Percentiles rank a stretch among this genome's conserved stretches.
Conservation (phyloP, 2,113 vertebrate species). For the Pygoscelis antarcticus region DNA sequence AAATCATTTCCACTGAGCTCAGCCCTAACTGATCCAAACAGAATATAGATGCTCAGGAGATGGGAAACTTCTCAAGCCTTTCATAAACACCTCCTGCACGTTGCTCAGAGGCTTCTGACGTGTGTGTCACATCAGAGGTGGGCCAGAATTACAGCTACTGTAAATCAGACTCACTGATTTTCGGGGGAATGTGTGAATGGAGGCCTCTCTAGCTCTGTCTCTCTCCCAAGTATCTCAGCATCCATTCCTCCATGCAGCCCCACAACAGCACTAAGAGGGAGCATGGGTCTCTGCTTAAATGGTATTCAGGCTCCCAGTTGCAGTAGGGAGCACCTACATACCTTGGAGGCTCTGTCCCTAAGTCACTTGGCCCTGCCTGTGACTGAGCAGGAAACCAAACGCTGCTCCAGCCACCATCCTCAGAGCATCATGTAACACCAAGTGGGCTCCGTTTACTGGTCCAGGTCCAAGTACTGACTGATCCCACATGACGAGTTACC, state of each 20-base stretch:
- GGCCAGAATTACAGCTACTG: background rate
- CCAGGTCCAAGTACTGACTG: background rate
- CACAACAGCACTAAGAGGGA: background rate
- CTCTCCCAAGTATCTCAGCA: background rate
- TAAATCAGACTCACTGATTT: background rate
- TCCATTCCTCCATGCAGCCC: background rate
- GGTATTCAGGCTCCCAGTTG: background rate
- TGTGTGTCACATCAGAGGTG: background rate
- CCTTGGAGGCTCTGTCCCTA: background rate
- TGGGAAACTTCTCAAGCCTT: background rate
- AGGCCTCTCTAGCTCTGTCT: background rate
- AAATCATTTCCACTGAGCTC: conserved; percentile 42
- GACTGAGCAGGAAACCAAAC: background rate
- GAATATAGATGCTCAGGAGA: conserved; percentile 1
- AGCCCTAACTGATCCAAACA: background rate
- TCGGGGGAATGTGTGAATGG: background rate
- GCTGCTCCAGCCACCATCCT: background rate
- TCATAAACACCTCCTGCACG: background rate
- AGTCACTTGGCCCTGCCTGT: background rate
- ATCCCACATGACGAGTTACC: background rate
- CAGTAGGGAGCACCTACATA: background rate
- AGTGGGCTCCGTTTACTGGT: background rate
- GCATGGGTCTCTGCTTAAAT: background rate
- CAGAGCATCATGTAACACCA: background rate
- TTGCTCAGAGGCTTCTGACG: background rate